phyloP scores from a whole-genome alignment of 2,888 invertebrate species.

The Thera obeliscata region DNA sequence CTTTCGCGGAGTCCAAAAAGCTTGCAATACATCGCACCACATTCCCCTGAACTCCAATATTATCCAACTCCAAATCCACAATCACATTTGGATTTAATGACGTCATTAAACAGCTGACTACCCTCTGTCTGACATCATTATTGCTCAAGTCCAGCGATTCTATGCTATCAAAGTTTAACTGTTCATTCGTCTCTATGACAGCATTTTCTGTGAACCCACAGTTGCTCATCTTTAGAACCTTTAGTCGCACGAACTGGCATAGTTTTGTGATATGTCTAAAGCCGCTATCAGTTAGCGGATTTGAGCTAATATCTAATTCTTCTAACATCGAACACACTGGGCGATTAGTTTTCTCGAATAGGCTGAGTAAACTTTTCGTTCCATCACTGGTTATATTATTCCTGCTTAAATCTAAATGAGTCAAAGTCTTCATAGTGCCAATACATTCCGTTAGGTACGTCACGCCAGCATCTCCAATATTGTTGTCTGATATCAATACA shows the following conservation, averaged over 20 bases:
- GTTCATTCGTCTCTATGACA: constrained; percentile 57
- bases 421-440: constrained; percentile 85
- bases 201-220: constrained; percentile 68
- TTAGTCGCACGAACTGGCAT: constrained; percentile 65
- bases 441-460: constrained; percentile 85
- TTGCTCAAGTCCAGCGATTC: constrained; percentile 86
- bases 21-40: constrained; percentile 77
- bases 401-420: constrained; percentile 85
- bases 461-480: constrained; percentile 86
- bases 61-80: constrained; percentile 81
- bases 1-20: constrained; percentile 82
- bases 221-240: constrained; percentile 64
- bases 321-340: constrained; percentile 76
- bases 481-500: constrained; percentile 87
- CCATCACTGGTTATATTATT: constrained; percentile 87
- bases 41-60: constrained; percentile 68
- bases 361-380: constrained; percentile 76
- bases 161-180: constrained; percentile 78
- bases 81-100: constrained; percentile 84
- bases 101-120: constrained; percentile 78
- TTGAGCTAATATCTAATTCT: constrained; percentile 88
- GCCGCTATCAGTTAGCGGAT: constrained; percentile 86
- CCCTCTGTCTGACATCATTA: constrained; percentile 81
- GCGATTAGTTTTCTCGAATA: constrained; percentile 72
- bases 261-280: constrained; percentile 67